These are phyloP conservation scores for Leptopilina syphax DNA, from an alignment of 2,888 invertebrate genomes.

Conservation along the genomic window DNA sequence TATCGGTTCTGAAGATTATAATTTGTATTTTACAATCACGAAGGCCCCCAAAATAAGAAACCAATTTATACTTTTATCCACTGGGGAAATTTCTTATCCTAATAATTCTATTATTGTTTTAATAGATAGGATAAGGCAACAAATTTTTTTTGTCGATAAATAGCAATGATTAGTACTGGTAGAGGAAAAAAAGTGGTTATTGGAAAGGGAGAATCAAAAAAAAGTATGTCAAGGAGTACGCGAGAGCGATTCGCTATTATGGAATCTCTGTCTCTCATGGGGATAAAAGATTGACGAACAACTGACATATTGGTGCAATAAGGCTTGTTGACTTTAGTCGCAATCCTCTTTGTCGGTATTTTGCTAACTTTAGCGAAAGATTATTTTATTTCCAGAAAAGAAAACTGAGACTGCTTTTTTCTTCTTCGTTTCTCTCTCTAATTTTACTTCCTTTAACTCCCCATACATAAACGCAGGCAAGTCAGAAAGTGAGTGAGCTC, in stretches of 20 bases:
- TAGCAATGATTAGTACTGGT: neutral
- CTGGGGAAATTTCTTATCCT: too few relatives aligned
- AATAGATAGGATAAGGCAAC: neutral
- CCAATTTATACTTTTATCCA: neutral
- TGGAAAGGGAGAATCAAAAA: slow-evolving; percentile 5
- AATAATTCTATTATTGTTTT: neutral
- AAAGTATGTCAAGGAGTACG: slow-evolving; percentile 39
- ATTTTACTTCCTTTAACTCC: slow-evolving; percentile 32
- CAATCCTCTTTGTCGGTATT: slow-evolving; percentile 34
- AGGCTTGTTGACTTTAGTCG: slow-evolving; percentile 34
- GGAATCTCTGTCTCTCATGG: too few relatives aligned
- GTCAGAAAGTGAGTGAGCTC: slow-evolving; percentile 52
- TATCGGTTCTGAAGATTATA: neutral
- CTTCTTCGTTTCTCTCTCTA: neutral
- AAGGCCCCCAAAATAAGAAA: neutral
- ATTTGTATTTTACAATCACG: neutral
- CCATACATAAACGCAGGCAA: neutral
- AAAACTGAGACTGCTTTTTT: slow-evolving; percentile 2
- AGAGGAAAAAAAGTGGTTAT: neutral
- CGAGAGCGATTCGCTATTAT: neutral
- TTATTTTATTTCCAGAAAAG: slow-evolving; percentile 29
- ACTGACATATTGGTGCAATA: slow-evolving; percentile 38
- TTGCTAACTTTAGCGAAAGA: slow-evolving; percentile 24
- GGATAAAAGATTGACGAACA: slow-evolving; percentile 26
- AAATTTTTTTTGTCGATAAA: neutral